Percentiles rank a stretch among this genome's conserved stretches.
Evolutionary conservation across 2,113 vertebrate genomes (phyloP).

Genomic region (Centropus unirufus): DNA sequence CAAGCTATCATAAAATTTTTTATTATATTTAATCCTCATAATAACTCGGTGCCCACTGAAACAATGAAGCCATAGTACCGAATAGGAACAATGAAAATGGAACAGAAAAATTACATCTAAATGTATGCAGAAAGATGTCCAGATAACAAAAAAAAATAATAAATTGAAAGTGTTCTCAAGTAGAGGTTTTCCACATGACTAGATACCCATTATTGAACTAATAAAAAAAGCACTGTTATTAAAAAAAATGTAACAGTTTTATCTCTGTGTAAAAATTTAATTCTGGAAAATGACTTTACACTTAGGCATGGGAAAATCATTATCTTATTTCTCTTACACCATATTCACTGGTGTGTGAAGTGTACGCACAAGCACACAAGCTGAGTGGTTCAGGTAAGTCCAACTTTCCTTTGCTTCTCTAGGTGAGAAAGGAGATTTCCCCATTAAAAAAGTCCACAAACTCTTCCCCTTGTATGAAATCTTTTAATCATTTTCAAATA

Average conservation of each 20-base stretch:
- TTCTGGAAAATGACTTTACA: neutral
- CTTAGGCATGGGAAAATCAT: neutral
- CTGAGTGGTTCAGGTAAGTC: neutral
- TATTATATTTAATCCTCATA: constrained; percentile 54
- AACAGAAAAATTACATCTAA: constrained; percentile 43
- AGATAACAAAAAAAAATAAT: constrained; percentile 22
- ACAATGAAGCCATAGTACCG: neutral
- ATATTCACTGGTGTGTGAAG: neutral
- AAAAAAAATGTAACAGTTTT: constrained; percentile 25
- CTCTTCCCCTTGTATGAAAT: neutral
- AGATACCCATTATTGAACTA: constrained; percentile 24
- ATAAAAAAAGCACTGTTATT: constrained; percentile 29
- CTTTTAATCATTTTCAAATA: neutral
- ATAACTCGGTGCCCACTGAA: constrained; percentile 27
- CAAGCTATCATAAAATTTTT: constrained; percentile 13
- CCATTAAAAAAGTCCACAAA: rapidly evolving
- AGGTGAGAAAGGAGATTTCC: neutral
- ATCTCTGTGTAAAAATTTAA: constrained; percentile 29
- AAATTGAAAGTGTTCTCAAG: constrained; percentile 21
- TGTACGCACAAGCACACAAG: neutral
- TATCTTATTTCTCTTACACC: neutral
- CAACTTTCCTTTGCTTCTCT: neutral
- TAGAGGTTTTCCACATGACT: constrained; percentile 37
- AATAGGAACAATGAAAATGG: constrained; percentile 17
- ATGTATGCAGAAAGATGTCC: neutral